Evolutionary conservation across 2,888 invertebrate genomes (phyloP).

Genomic region (Agrypnus murinus): DNA sequence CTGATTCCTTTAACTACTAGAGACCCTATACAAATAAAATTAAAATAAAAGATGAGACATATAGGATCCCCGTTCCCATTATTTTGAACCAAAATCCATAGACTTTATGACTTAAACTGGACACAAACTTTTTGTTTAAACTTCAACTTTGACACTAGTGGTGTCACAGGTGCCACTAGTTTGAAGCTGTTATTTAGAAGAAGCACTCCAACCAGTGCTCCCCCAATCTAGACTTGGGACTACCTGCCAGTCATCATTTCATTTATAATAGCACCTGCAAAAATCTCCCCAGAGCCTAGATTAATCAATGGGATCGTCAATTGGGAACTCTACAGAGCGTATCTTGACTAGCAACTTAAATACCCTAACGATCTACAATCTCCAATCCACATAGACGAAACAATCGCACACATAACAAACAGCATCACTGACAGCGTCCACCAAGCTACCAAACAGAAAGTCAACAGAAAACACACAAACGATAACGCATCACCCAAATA

Average conservation of each 20-base stretch:
- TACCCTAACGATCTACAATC: conserved; percentile 23
- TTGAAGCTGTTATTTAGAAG: too few species aligned
- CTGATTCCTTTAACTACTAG: too few species aligned
- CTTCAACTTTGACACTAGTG: too few species aligned
- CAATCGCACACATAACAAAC: too few species aligned
- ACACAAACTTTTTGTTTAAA: too few species aligned
- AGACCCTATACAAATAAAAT: too few species aligned
- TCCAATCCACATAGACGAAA: conserved; percentile 14
- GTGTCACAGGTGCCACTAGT: too few species aligned
- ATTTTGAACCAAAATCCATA: too few species aligned
- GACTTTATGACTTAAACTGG: too few species aligned
- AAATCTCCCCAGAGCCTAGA: conserved; percentile 10
- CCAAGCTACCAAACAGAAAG: background rate
- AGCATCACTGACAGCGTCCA: conserved; percentile 10
- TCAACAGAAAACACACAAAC: background rate
- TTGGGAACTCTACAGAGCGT: conserved; percentile 3
- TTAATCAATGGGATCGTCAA: conserved; percentile 19
- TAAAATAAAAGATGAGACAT: too few species aligned
- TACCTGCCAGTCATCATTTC: too few species aligned
- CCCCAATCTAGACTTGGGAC: background rate
- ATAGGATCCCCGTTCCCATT: too few species aligned
- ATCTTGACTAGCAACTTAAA: conserved; percentile 14
- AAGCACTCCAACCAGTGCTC: conserved; percentile 18
- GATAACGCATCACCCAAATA: conserved; percentile 5
- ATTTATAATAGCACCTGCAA: conserved; percentile 14